phyloP scores from a whole-genome alignment of 2,888 invertebrate species.

The Lissonota sp. region DNA sequence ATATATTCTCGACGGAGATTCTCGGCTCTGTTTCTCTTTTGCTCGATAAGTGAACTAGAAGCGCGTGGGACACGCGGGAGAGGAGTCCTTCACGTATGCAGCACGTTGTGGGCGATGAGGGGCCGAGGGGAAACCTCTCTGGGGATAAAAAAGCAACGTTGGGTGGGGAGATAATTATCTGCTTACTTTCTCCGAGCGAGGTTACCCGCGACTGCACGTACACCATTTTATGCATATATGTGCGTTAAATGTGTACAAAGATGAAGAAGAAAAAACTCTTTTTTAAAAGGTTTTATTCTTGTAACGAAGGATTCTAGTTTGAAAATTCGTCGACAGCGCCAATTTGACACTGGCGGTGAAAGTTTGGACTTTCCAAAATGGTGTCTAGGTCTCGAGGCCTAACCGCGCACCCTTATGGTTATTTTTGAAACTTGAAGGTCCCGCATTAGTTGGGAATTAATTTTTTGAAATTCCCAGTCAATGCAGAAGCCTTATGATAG shows the following conservation, averaged over 20 bases:
- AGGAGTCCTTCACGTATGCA: constrained; percentile 49
- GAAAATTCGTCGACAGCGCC: too few relatives aligned
- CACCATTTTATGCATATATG: constrained; percentile 4
- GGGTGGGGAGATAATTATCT: constrained; percentile 73
- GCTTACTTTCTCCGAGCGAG: constrained; percentile 76
- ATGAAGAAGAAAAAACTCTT: not conserved
- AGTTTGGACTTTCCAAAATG: too few relatives aligned
- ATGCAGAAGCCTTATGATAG: too few relatives aligned
- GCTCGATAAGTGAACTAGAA: constrained; percentile 25
- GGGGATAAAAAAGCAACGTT: constrained; percentile 1
- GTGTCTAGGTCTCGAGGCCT: too few relatives aligned
- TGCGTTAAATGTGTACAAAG: not conserved
- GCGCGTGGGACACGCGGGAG: constrained; percentile 32
- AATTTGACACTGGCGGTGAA: too few relatives aligned
- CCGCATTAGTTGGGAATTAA: too few relatives aligned
- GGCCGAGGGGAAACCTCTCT: constrained; percentile 39
- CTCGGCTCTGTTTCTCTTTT: constrained; percentile 29
- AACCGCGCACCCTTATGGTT: too few relatives aligned
- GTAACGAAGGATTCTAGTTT: constrained; percentile 1
- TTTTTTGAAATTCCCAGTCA: too few relatives aligned
- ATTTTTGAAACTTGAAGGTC: too few relatives aligned
- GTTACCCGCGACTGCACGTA: constrained; percentile 31
- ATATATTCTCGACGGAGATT: constrained; percentile 12
- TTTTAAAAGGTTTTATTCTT: not conserved
- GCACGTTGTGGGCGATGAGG: constrained; percentile 47